Evolutionary conservation across 2,797 vertebrate species (phyloP).

Genomic region (Tapera naevia): DNA sequence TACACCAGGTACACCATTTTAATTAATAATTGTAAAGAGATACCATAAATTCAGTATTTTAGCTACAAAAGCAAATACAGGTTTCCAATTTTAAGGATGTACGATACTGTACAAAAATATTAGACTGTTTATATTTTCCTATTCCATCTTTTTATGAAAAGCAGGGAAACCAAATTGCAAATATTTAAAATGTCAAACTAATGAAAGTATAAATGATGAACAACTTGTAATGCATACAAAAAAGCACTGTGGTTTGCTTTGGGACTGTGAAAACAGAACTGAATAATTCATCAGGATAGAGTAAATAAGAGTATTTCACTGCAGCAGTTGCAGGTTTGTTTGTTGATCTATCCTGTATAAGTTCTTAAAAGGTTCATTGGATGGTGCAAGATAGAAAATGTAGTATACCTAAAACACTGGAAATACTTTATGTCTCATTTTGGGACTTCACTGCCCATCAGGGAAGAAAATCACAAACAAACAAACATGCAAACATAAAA

Average conservation of each 20-base stretch:
- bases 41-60: background rate
- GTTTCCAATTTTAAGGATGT: conserved; percentile 14
- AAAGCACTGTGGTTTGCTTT: conserved; percentile 13
- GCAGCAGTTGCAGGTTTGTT: conserved; percentile 16
- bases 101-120: background rate
- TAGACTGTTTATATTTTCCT: background rate
- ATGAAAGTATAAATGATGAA: conserved; percentile 41
- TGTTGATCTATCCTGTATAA: conserved; percentile 26
- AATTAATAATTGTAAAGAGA: conserved; percentile 10
- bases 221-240: conserved; percentile 15
- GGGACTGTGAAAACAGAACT: conserved; percentile 21
- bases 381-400: background rate
- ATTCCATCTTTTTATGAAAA: conserved; percentile 22
- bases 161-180: conserved; percentile 24
- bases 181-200: conserved; percentile 49
- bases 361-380: background rate
- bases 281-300: conserved; percentile 51
- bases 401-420: background rate
- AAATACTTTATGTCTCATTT: background rate
- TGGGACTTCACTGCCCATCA: background rate
- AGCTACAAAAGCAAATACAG: background rate
- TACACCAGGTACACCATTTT: background rate
- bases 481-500: background rate
- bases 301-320: conserved; percentile 44
- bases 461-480: background rate